These are phyloP conservation scores for Tyto alba DNA, from an alignment of 2,113 vertebrate species.

Conservation along the genomic window DNA sequence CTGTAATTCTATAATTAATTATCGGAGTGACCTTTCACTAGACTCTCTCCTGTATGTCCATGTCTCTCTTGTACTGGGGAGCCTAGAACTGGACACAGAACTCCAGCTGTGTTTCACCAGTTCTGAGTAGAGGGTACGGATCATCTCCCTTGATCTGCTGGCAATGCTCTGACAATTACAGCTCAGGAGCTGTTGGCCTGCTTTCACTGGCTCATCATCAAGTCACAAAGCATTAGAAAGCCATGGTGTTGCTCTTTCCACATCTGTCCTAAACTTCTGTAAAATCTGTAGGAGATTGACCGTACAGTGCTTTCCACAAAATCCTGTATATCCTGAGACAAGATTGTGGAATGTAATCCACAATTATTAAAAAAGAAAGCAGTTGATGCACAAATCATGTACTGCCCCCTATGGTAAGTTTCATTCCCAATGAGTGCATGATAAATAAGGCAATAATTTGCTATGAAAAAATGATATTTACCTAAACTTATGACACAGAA, in stretches of 20 bases:
- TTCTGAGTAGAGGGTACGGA: neutral
- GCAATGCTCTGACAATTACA: neutral
- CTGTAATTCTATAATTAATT: neutral
- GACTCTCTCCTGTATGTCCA: neutral
- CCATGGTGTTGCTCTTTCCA: neutral
- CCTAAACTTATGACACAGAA: neutral
- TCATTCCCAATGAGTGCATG: neutral
- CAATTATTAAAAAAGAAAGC: neutral
- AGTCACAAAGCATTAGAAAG: neutral
- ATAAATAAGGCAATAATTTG: neutral
- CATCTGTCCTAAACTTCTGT: neutral
- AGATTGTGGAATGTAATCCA: neutral
- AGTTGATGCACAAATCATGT: neutral
- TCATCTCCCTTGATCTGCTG: neutral
- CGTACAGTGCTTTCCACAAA: neutral
- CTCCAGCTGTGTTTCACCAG: neutral
- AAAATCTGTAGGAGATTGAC: neutral
- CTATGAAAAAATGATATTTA: neutral
- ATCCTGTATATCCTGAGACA: neutral
- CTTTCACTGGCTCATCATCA: neutral
- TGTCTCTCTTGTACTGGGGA: neutral
- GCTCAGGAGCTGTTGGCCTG: neutral
- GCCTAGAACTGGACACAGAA: neutral
- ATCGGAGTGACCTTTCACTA: neutral
- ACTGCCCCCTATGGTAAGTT: neutral